These are phyloP conservation scores for Pyrgilauda ruficollis DNA, from an alignment of 2,113 vertebrate genomes.

Conservation along the genomic window DNA sequence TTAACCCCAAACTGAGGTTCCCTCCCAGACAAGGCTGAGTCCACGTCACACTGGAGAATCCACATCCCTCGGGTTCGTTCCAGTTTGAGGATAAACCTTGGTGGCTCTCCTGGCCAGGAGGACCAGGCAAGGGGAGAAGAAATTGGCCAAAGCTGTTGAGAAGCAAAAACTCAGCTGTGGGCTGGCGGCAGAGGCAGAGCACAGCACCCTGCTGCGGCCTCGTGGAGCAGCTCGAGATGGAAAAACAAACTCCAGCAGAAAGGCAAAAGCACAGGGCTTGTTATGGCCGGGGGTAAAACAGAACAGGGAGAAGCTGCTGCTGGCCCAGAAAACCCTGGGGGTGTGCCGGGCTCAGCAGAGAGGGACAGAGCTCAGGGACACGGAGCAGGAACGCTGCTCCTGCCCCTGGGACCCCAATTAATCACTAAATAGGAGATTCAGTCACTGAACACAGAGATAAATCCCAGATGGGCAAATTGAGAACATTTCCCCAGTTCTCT, in stretches of 20 bases:
- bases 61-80: not conserved
- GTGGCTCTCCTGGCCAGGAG: not conserved
- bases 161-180: not conserved
- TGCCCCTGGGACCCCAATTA: not conserved
- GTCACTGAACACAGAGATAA: not conserved
- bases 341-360: not conserved
- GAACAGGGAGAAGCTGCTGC: not conserved
- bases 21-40: not conserved
- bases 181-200: not conserved
- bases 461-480: not conserved
- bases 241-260: not conserved
- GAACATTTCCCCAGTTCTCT: not conserved
- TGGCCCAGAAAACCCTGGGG: not conserved
- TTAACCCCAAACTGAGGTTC: not conserved
- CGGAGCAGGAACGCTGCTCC: not conserved
- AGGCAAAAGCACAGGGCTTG: not conserved
- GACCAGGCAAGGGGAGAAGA: not conserved
- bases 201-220: not conserved
- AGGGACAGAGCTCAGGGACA: accelerated
- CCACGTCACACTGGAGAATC: not conserved
- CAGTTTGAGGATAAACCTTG: not conserved
- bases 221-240: not conserved
- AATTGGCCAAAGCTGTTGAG: not conserved
- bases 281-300: not conserved
- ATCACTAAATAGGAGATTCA: accelerated